Evolutionary conservation across 2,888 invertebrate genomes (phyloP), one percentile per base, ranked within the genome.

Genomic region (Tanypteryx hageni): DNA sequence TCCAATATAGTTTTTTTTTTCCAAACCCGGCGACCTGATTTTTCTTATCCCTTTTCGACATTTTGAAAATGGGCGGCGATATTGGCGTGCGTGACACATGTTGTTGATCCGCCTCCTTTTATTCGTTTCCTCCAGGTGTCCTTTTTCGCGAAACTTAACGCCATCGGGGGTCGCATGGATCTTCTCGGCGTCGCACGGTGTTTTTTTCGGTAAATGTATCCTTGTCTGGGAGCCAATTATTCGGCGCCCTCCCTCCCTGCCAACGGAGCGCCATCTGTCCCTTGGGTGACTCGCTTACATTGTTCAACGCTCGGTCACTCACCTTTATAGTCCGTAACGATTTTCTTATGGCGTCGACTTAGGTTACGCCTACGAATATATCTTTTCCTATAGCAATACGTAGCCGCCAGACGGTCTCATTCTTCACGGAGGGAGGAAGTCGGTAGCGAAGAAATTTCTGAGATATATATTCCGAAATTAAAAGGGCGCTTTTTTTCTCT

Each of bases 161-260:
- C 68, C 68, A 9, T 9, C 68, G 22, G n/a, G 22, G 9, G 68
- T 64, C 64, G 18, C 68, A 68, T 68, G 68, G 68, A 68, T 68
- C 68, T 68, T 68, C 68, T 18, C 68, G n/a, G 68, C 18, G 68
- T 16, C 64, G 16, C 61, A 18, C 0, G 18, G 18, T 68, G 9
- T n/a, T 68, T 44, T 68, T 68, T 68, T 68, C 68, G 68, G 68
- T 68, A 68, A 68, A 68, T 68, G n/a, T 22, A 68, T 68, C 68
- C 68, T 68, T 68, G 68, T 68, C 68, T 68, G 68, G 68, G 68
- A 68, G 68, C n/a, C 68, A 68, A 68, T 68, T 68, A 68, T 68
- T 68, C 68, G 68, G 18, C 68, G n/a, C 18, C 68, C 68, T n/a
- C 68, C n/a, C 68, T n/a, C 16, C n/a, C 64, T 64, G 68, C 10